Evolutionary conservation across 2,113 vertebrate genomes (phyloP), one percentile per base, ranked within the genome.

Genomic region (Ascaphus truei): DNA sequence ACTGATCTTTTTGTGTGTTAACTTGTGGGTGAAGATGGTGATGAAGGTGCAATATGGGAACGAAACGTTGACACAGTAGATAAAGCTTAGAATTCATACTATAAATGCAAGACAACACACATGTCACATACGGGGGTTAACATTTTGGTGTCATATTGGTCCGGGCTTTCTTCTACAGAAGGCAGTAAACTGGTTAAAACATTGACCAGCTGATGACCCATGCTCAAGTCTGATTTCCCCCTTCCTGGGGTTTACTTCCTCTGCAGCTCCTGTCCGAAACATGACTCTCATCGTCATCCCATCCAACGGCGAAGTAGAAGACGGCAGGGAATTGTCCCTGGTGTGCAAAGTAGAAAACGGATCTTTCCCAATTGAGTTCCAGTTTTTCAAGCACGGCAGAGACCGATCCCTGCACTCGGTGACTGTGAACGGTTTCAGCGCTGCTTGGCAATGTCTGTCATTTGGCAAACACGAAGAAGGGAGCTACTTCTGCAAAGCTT

Each of bases 381-480:
- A 22, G 1, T 68, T 68, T 36, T 15, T 26, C 2, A 68, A 51
- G 37, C 58, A 22, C 18, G 55, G 41, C 20, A 29, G 1, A 0
- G 55, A 37, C 2, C 11, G 3, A 5, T n/a, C 22, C 8, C 30
- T 68, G 30, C 4, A 10, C 5, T 50, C 26, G 5, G 31, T 15
- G 9, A 18, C 3, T 1, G 22, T 7, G 0, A 3, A 20, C n/a
- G 1, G 1, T 2, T 13, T 7, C 30, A 3, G 30, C 25, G 10
- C 41, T 0, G 0, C 3, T 1, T 5, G 12, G 1, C 1, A 20
- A 2, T 16, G 59, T 1, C 1, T 4, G 1, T 11, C 16, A 1
- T 68, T 68, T 18, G 60, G 30, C 66, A 45, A 48, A 7, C 3
- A 59, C 1, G 25, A 36, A 1, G 66, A 68, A 5, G 66, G 66